Percentiles rank a stretch among this genome's conserved stretches.
Conservation (phyloP, 1,140 invertebrate species). For the Solenopsis invicta region DNA sequence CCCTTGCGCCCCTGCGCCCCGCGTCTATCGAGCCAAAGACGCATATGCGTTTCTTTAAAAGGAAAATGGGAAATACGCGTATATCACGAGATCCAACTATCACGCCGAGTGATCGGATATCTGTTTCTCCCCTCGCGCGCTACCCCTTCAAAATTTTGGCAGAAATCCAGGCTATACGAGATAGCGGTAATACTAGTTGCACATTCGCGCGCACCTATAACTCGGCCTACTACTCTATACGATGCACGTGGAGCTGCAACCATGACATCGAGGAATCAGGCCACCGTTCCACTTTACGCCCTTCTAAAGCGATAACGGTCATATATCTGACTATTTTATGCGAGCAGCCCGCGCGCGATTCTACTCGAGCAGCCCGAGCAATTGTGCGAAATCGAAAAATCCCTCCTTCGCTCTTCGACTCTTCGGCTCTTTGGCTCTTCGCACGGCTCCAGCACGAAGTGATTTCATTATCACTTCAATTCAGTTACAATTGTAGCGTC, state of each 20-base stretch:
- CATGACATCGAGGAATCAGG: slow-evolving; percentile 84
- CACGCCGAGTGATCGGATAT: neutral
- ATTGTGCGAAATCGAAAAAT: slow-evolving; percentile 6
- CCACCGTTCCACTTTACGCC: slow-evolving; percentile 84
- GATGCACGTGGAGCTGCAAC: slow-evolving; percentile 80
- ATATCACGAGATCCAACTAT: neutral
- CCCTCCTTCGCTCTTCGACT: neutral
- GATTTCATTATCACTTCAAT: neutral
- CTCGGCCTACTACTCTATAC: slow-evolving; percentile 64
- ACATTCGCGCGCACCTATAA: slow-evolving; percentile 70
- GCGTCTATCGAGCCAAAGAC: slow-evolving; percentile 28
- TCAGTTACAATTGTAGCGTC: neutral
- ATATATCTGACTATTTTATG: slow-evolving; percentile 78
- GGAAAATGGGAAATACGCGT: no score
- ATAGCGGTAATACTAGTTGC: slow-evolving; percentile 70
- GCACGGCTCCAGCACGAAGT: neutral
- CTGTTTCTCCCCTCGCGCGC: neutral
- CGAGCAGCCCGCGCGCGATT: slow-evolving; percentile 48
- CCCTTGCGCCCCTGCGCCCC: no score
- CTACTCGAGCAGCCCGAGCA: neutral
- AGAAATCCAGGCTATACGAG: slow-evolving; percentile 67
- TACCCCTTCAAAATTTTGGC: slow-evolving; percentile 68
- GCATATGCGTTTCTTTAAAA: no score
- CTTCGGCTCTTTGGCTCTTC: no score
- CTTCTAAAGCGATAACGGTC: slow-evolving; percentile 79